Conservation (phyloP, 2,113 vertebrate species). For the Hydropotes inermis region DNA sequence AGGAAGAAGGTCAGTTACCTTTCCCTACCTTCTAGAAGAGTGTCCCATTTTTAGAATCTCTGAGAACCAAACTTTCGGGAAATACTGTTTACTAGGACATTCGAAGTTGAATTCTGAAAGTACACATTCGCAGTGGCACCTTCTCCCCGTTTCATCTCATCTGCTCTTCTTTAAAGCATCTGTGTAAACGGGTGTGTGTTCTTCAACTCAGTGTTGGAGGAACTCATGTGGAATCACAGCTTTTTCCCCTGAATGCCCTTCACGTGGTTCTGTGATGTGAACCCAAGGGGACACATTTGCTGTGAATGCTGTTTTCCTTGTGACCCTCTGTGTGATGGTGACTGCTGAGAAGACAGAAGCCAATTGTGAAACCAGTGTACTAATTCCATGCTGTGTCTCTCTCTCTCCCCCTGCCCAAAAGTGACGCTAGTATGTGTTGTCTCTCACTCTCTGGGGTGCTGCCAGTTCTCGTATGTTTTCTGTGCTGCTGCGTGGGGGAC, state of each 20-base stretch:
- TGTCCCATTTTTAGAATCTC: neutral
- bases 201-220: neutral
- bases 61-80: neutral
- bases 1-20: neutral
- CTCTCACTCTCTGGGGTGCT: conserved; percentile 70
- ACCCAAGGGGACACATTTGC: neutral
- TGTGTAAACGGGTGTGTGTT: conserved; percentile 3
- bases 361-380: conserved; percentile 54
- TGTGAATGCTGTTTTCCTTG: neutral
- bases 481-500: conserved; percentile 53
- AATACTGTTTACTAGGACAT: neutral
- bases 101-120: neutral
- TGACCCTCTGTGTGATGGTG: conserved; percentile 6
- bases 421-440: conserved; percentile 71
- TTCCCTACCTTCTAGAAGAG: neutral
- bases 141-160: neutral
- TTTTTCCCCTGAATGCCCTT: neutral
- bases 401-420: conserved; percentile 73
- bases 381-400: conserved; percentile 66
- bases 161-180: neutral
- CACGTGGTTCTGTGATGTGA: neutral
- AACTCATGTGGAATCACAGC: neutral
- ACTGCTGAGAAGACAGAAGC: conserved; percentile 29
- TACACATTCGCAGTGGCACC: fast-evolving
- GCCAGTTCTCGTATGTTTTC: conserved; percentile 66